Evolutionary conservation across 2,888 invertebrate genomes (phyloP).

Genomic region (Diaphora mendica): DNA sequence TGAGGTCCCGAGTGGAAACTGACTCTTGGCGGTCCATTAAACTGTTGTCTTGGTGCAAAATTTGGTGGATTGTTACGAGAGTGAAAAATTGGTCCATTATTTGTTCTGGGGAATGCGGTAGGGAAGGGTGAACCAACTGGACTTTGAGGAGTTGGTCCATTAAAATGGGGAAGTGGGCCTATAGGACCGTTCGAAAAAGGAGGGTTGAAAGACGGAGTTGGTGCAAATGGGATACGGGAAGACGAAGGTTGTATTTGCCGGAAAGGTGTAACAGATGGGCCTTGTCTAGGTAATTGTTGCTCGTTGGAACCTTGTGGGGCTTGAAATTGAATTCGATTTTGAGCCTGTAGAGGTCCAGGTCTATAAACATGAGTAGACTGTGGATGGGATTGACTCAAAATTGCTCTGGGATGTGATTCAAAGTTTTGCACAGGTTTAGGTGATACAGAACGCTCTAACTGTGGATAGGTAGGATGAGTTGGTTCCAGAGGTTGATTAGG

Average conservation of each 20-base stretch:
- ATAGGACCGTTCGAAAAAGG: constrained; percentile 70
- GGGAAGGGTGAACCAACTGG: constrained; percentile 70
- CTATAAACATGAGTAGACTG: constrained; percentile 65
- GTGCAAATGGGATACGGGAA: constrained; percentile 71
- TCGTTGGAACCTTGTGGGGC: constrained; percentile 75
- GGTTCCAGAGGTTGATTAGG: constrained; percentile 72
- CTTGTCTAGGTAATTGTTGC: constrained; percentile 80
- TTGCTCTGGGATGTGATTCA: constrained; percentile 61
- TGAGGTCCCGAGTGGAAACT: constrained; percentile 84
- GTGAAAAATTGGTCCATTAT: constrained; percentile 67
- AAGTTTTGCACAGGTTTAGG: constrained; percentile 65
- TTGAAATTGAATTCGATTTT: constrained; percentile 81
- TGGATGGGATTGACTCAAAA: constrained; percentile 56
- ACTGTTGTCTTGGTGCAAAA: constrained; percentile 71
- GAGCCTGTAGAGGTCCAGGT: constrained; percentile 70
- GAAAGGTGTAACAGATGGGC: constrained; percentile 75
- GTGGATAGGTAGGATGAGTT: constrained; percentile 54
- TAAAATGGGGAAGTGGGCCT: constrained; percentile 65
- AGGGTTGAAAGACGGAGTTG: constrained; percentile 66
- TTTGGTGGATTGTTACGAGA: constrained; percentile 67
- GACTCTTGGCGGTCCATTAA: constrained; percentile 76
- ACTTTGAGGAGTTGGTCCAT: constrained; percentile 70
- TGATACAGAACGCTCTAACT: constrained; percentile 68
- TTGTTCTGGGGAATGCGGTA: constrained; percentile 71
- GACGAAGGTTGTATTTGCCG: constrained; percentile 64